Evolutionary conservation across 1,140 invertebrate species (phyloP), one percentile per base, ranked within the genome.

Genomic region (Pseudomyrmex dendroicus): DNA sequence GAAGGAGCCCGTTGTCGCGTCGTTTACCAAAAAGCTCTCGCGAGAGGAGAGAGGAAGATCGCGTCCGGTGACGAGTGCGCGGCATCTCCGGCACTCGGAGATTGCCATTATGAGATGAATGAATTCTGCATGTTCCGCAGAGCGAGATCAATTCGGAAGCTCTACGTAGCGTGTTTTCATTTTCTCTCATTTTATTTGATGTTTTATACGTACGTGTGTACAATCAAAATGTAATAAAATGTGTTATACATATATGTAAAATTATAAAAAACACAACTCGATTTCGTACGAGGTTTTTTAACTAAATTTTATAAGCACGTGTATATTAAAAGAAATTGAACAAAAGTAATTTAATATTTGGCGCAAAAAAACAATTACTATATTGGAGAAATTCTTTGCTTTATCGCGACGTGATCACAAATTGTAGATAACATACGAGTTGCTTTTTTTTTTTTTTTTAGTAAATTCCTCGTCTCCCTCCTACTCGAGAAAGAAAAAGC

Each of bases 1-100:
- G 50, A 64, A 35, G 46, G 35, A 66, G 73, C 25, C 50, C 62
- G 76, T 78, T 57, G 76, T 70, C 76, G 44, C 44, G 66, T 22
- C 66, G 44, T 72, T 80, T 80, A 80, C 76, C 76, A 70, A 80
- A 80, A 80, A 80, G 56, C 76, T 35, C 76, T 35, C 67, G 52
- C 17, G 74, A 78, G 74, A 66, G 61, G 25, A 54, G 17, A 48
- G 52, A 61, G 25, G 44, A 13, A 48, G 52, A 44, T 25, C 22
- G 44, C 73, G 73, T 76, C 61, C 73, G 73, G 61, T 48, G 73
- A 64, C n/a, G 73, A 52, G 20, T 35, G 35, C 50, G 13, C 17
- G 74, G 64, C 52, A 78, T 80, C 76, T 57, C 64, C 54, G 64
- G 76, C 76, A 59, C 76, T 72, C 76, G 66, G 66, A 48, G 66